Evolutionary conservation across 2,797 vertebrate genomes (phyloP).

Genomic region (Oreochromis mossambicus): DNA sequence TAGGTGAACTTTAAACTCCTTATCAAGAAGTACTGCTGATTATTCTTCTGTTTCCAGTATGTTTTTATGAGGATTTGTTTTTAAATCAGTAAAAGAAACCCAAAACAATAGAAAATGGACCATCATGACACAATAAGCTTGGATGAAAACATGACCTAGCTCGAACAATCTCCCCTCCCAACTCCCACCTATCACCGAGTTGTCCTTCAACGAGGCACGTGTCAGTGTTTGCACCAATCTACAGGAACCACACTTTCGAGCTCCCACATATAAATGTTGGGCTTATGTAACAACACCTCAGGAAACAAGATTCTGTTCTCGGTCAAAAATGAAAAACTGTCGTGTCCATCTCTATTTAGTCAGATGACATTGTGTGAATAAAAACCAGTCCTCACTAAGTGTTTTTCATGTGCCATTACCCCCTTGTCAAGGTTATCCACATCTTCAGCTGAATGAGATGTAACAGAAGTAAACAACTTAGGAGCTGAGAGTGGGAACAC

Average conservation of each 20-base stretch:
- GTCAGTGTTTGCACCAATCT: neutral
- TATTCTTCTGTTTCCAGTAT: accelerated
- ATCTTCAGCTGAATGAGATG: neutral
- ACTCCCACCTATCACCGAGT: accelerated
- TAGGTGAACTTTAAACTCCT: neutral
- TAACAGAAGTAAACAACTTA: slow-evolving; percentile 4
- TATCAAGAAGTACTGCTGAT: neutral
- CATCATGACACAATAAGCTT: neutral
- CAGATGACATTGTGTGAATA: neutral
- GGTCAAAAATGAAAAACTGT: neutral
- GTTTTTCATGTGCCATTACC: neutral
- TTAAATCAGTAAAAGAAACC: neutral
- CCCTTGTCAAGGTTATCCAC: neutral
- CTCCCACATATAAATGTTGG: neutral
- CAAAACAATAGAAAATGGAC: neutral
- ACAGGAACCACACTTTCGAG: neutral
- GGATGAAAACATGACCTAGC: neutral
- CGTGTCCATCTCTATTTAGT: neutral
- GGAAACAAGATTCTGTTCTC: neutral
- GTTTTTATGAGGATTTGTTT: neutral
- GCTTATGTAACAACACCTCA: neutral
- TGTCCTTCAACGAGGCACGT: neutral
- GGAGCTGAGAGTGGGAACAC: neutral
- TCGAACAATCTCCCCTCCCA: neutral
- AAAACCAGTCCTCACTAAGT: neutral